A percentile compares a stretch with the other conserved stretches of the same genome.
Evolutionary conservation across 2,113 vertebrate species (phyloP).

Genomic region (Tyrannus savana): DNA sequence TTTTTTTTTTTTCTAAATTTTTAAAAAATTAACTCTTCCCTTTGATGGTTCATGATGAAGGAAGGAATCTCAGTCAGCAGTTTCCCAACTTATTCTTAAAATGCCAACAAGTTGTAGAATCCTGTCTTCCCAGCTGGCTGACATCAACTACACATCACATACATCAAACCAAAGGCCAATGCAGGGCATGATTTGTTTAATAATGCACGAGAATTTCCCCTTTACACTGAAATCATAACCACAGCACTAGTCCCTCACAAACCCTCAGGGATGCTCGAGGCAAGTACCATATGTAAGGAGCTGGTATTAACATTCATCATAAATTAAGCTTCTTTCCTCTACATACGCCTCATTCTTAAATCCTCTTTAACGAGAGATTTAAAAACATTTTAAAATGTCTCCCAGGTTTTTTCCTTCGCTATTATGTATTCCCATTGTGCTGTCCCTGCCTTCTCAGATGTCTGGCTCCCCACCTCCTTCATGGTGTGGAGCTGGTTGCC

Average conservation of each 20-base stretch:
- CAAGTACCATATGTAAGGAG: neutral
- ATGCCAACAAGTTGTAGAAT: neutral
- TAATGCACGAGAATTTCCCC: constrained; percentile 7
- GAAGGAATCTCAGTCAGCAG: neutral
- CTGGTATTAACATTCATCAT: constrained; percentile 37
- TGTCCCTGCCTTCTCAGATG: neutral
- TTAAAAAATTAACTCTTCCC: neutral
- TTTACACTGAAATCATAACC: neutral
- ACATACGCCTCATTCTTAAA: neutral
- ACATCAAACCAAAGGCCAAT: neutral
- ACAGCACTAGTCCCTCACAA: neutral
- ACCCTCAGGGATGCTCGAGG: constrained; percentile 14
- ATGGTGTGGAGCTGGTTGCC: neutral
- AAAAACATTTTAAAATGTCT: constrained; percentile 8
- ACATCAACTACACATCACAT: neutral
- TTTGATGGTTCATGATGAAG: neutral
- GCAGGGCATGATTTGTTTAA: constrained; percentile 24
- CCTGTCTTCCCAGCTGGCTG: neutral
- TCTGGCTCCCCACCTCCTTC: neutral
- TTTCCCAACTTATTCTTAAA: neutral
- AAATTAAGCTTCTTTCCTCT: constrained; percentile 53
- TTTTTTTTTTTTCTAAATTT: neutral
- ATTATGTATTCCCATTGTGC: neutral
- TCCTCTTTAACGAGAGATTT: constrained; percentile 35
- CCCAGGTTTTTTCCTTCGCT: neutral